phyloP scores from a whole-genome alignment of 2,113 vertebrate species.

The Pollimyrus isidori region DNA sequence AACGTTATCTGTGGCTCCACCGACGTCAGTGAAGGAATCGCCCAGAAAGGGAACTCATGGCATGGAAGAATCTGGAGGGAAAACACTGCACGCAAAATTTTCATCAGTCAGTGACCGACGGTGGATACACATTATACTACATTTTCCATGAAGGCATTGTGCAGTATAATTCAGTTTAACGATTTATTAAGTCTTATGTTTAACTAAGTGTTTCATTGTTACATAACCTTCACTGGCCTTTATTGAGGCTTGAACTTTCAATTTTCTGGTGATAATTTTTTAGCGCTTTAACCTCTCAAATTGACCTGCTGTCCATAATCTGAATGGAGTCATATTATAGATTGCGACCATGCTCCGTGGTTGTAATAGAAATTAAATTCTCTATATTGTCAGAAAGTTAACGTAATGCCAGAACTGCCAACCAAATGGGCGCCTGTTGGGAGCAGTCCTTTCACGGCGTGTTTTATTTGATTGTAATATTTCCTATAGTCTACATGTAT shows the following conservation, averaged over 20 bases:
- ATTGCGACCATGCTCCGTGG: not conserved
- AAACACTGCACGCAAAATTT: not conserved
- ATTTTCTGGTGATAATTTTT: not conserved
- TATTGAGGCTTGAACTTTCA: not conserved
- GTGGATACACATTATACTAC: not conserved
- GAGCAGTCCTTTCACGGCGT: not conserved
- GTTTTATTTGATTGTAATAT: slow-evolving; percentile 22
- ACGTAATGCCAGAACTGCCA: not conserved
- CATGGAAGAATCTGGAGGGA: not conserved
- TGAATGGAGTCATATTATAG: not conserved
- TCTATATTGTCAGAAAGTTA: not conserved
- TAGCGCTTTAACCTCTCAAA: not conserved
- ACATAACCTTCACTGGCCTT: not conserved
- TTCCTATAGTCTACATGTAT: slow-evolving; percentile 52
- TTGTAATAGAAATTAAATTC: not conserved
- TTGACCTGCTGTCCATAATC: not conserved
- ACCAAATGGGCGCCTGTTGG: not conserved
- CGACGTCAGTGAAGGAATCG: slow-evolving; percentile 32
- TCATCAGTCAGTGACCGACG: not conserved
- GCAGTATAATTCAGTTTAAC: not conserved
- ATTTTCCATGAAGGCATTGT: not conserved
- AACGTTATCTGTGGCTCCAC: slow-evolving; percentile 52
- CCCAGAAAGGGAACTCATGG: slow-evolving; percentile 14
- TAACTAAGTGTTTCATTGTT: not conserved
- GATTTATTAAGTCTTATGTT: not conserved